Conservation (phyloP, 2,888 invertebrate genomes). For the Dendrolimus pini region DNA sequence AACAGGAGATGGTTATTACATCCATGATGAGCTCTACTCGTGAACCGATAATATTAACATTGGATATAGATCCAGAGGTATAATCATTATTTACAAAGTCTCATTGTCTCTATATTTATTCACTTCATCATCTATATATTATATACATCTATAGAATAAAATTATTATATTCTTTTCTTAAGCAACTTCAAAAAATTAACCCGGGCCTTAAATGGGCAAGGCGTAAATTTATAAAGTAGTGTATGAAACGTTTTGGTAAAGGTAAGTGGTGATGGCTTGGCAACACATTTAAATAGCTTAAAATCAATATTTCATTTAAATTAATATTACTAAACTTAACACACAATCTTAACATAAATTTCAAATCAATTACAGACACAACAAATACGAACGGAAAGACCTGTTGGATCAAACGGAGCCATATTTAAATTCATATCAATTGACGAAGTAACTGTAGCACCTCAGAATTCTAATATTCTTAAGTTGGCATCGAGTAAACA, state of each 20-base stretch:
- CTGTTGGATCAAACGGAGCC: constrained; percentile 51
- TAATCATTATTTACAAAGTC: constrained; percentile 53
- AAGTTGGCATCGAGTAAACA: constrained; percentile 52
- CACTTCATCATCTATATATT: constrained; percentile 1
- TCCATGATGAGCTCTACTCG: constrained; percentile 69
- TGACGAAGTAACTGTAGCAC: constrained; percentile 54
- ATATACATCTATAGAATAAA: background rate
- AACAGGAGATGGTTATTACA: constrained; percentile 75
- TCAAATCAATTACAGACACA: constrained; percentile 63
- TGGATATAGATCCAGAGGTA: constrained; percentile 80
- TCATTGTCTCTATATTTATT: constrained; percentile 28
- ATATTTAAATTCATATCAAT: constrained; percentile 70
- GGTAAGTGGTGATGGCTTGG: constrained; percentile 56
- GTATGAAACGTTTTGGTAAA: constrained; percentile 15
- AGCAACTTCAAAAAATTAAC: constrained; percentile 6
- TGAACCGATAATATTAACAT: constrained; percentile 76
- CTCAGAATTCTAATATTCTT: constrained; percentile 59
- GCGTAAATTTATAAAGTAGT: constrained; percentile 18
- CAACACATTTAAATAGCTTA: background rate
- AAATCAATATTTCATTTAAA: background rate
- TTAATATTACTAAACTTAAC: constrained; percentile 1
- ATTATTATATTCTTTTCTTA: background rate
- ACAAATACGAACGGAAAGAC: constrained; percentile 71
- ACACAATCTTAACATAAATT: constrained; percentile 17
- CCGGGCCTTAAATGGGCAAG: constrained; percentile 17